phyloP scores from a whole-genome alignment of 2,113 vertebrate genomes.

The Brachirus orientalis region DNA sequence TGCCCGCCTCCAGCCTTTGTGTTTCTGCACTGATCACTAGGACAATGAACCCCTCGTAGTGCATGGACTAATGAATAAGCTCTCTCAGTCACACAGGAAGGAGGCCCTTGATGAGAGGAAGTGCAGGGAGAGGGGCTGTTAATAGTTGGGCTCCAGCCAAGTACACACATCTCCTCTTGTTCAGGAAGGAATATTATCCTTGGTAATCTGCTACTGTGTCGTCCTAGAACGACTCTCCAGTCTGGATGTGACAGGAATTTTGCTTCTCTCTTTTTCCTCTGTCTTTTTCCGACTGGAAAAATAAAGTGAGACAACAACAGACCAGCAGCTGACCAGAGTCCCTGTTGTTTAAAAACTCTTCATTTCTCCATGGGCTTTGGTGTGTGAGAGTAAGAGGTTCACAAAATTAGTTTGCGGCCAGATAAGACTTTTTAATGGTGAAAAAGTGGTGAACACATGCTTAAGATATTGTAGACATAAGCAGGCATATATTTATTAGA shows the following conservation, averaged over 20 bases:
- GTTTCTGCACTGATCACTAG: slow-evolving; percentile 63
- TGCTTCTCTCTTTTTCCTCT: slow-evolving; percentile 1
- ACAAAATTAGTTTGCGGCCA: no score
- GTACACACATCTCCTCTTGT: slow-evolving; percentile 50
- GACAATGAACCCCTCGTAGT: slow-evolving; percentile 75
- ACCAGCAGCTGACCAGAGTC: no score
- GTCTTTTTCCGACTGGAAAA: no score
- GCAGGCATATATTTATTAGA: no score
- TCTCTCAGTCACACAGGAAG: slow-evolving; percentile 75
- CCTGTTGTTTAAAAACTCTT: no score
- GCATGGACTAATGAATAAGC: slow-evolving; percentile 75
- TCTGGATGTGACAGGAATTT: not conserved
- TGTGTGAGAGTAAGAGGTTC: no score
- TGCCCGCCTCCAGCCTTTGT: slow-evolving; percentile 73
- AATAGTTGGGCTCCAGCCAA: slow-evolving; percentile 51
- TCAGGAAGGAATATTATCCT: slow-evolving; percentile 58
- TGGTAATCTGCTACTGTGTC: slow-evolving; percentile 36
- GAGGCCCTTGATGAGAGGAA: slow-evolving; percentile 73
- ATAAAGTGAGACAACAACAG: no score
- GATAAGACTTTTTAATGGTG: no score
- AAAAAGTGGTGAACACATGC: no score
- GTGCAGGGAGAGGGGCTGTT: slow-evolving; percentile 51
- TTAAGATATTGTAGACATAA: no score
- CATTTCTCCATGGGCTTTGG: no score
- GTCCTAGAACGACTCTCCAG: slow-evolving; percentile 22